phyloP scores from a whole-genome alignment of 2,797 vertebrate genomes.

The Protosalanx chinensis region DNA sequence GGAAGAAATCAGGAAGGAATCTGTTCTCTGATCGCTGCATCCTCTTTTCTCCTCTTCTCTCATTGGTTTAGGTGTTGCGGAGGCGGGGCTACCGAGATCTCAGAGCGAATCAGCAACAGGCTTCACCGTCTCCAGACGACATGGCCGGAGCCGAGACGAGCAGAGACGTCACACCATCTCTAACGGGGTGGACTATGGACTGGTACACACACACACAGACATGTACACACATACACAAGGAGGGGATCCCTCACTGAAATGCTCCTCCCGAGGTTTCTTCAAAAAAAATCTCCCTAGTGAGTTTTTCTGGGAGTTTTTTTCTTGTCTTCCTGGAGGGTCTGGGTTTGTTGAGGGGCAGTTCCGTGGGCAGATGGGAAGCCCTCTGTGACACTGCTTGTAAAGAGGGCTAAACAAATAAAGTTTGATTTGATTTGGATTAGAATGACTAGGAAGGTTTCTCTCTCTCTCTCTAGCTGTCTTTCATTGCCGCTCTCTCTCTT shows the following conservation, averaged over 20 bases:
- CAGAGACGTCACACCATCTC: conserved; percentile 91
- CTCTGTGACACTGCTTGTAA: too few species aligned
- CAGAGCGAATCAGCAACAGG: conserved; percentile 73
- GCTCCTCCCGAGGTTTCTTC: too few species aligned
- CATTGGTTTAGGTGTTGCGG: conserved; percentile 50
- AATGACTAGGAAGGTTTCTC: not conserved
- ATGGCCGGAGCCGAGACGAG: conserved; percentile 74
- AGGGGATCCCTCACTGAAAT: too few species aligned
- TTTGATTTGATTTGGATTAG: too few species aligned
- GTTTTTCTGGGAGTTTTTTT: too few species aligned
- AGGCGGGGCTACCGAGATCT: conserved; percentile 70
- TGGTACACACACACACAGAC: conserved; percentile 54
- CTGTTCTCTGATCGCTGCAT: not conserved
- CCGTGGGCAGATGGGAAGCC: too few species aligned
- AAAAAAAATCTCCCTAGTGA: not conserved
- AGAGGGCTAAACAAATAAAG: too few species aligned
- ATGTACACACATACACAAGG: not conserved
- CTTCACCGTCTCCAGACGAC: conserved; percentile 58
- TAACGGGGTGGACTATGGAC: conserved; percentile 85
- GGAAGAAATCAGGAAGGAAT: not conserved
- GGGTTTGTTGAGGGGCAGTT: too few species aligned
- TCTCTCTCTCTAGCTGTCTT: not conserved
- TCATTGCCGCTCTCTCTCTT: conserved; percentile 19
- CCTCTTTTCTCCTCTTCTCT: conserved; percentile 19
- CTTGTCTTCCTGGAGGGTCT: too few species aligned